Percentiles rank a stretch among this genome's conserved stretches.
Evolutionary conservation across 2,888 invertebrate species (phyloP).

Genomic region (Julus scandinavius): DNA sequence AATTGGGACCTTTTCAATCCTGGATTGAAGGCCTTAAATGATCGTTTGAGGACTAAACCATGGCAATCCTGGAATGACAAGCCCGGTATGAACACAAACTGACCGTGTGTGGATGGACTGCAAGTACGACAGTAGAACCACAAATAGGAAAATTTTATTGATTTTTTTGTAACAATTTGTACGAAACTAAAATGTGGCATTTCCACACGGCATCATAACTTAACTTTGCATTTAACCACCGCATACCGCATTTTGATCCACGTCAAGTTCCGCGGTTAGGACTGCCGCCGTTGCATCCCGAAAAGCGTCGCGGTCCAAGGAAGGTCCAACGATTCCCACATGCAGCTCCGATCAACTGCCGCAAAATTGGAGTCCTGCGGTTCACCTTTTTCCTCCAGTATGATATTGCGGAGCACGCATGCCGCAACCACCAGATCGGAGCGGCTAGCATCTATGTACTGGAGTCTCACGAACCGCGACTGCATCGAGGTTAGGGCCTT

Average conservation of each 20-base stretch:
- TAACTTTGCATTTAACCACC: not conserved
- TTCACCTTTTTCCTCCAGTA: slow-evolving; percentile 33
- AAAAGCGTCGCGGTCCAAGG: no score
- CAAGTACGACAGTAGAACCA: no score
- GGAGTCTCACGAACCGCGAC: slow-evolving; percentile 16
- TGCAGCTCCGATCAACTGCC: not conserved
- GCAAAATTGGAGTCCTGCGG: not conserved
- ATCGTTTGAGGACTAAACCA: no score
- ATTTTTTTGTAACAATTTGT: no score
- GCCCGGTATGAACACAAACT: no score
- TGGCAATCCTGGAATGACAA: no score
- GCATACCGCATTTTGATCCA: not conserved
- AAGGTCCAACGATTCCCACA: not conserved
- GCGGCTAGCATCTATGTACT: not conserved
- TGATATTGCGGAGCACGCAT: slow-evolving; percentile 53
- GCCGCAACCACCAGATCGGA: slow-evolving; percentile 26
- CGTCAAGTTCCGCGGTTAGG: no score
- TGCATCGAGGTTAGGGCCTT: slow-evolving; percentile 22
- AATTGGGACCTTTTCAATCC: no score
- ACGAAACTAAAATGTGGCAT: not conserved
- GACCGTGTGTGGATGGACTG: no score
- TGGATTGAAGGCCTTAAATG: no score
- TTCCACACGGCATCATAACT: not conserved
- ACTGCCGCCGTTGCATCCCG: no score
- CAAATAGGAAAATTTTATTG: no score